Conservation (phyloP, 1,140 invertebrate genomes). For the Drosophila novamexicana region DNA sequence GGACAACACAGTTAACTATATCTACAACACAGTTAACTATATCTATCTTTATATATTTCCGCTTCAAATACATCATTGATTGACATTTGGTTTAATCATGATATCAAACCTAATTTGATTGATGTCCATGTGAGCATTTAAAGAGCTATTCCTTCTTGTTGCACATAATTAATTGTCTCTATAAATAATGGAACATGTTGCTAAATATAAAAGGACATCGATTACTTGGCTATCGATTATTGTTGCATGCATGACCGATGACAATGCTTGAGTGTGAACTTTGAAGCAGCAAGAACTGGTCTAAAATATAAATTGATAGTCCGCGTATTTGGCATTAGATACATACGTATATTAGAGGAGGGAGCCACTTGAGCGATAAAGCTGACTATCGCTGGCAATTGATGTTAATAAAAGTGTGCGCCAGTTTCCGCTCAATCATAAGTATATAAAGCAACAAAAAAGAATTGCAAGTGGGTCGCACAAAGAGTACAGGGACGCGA, state of each 20-base stretch:
- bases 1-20: background rate
- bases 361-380: conserved; percentile 57
- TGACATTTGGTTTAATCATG: background rate
- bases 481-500: conserved; percentile 42
- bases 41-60: background rate
- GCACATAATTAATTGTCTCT: conserved; percentile 2
- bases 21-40: background rate
- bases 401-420: conserved; percentile 71
- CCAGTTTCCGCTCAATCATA: conserved; percentile 63
- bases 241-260: conserved; percentile 10
- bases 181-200: conserved; percentile 10
- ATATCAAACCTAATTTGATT: conserved; percentile 5
- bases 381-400: conserved; percentile 57
- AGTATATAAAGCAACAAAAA: conserved; percentile 17
- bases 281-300: conserved; percentile 39
- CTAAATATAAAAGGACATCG: conserved; percentile 21
- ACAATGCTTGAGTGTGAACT: background rate
- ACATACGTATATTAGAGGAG: conserved; percentile 29
- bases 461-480: conserved; percentile 34
- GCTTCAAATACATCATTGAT: conserved; percentile 4
- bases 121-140: background rate
- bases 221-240: conserved; percentile 14
- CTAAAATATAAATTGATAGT: conserved; percentile 54
- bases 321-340: conserved; percentile 37
- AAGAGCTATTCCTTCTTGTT: background rate